Evolutionary conservation across 2,113 vertebrate species (phyloP).

Genomic region (Campylomormyrus tamandua): DNA sequence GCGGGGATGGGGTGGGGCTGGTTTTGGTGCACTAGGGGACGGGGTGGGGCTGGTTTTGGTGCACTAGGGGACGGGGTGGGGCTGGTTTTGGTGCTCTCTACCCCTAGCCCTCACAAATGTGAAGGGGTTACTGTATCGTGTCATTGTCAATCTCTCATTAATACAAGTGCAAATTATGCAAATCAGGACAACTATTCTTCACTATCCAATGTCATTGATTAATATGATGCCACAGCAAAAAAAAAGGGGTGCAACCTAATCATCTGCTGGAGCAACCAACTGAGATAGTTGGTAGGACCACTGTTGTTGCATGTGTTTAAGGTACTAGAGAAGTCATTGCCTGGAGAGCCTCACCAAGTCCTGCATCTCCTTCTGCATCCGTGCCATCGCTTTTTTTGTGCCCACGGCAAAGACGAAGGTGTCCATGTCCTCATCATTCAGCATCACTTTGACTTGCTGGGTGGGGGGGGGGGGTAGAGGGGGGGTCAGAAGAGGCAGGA

Average conservation of each 20-base stretch:
- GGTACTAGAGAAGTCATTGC: neutral
- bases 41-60: no score
- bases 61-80: no score
- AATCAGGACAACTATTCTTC: neutral
- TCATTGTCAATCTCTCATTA: neutral
- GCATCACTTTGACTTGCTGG: constrained; percentile 96
- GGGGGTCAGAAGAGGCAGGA: neutral
- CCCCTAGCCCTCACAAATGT: no score
- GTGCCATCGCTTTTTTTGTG: constrained; percentile 82
- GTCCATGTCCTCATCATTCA: constrained; percentile 98
- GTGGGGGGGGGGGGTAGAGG: no score
- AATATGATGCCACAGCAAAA: neutral
- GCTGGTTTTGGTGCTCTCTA: no score
- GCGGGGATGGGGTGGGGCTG: no score
- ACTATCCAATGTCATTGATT: neutral
- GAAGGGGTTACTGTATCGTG: neutral
- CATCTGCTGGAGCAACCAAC: neutral
- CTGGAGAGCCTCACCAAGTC: constrained; percentile 67
- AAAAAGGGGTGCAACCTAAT: neutral
- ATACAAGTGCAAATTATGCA: neutral
- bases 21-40: no score
- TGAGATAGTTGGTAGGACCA: neutral
- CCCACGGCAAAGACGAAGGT: constrained; percentile 94
- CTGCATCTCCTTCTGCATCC: constrained; percentile 97
- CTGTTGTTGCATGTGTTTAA: neutral